These are phyloP conservation scores for Thaumatotibia leucotreta DNA, from an alignment of 1,140 invertebrate species.

Conservation along the genomic window DNA sequence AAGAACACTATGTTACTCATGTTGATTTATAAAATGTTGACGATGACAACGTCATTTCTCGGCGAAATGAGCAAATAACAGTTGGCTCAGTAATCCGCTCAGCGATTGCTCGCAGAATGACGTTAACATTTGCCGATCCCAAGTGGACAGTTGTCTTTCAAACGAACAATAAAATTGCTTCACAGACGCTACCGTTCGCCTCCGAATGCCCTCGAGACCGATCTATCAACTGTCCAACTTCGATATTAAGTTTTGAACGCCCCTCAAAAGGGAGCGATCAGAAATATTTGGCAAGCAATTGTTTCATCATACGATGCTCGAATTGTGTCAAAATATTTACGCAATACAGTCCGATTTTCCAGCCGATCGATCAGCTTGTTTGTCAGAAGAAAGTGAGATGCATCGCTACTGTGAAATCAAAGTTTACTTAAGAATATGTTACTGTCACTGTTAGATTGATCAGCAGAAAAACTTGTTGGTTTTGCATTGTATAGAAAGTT, in stretches of 20 bases:
- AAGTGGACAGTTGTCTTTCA: conserved; percentile 12
- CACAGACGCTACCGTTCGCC: conserved; percentile 38
- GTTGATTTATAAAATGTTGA: not conserved
- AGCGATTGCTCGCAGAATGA: not conserved
- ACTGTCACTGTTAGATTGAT: conserved; percentile 44
- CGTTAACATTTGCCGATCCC: conserved; percentile 16
- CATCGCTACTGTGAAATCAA: conserved; percentile 55
- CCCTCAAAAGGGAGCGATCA: conserved; percentile 26
- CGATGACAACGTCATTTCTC: not conserved
- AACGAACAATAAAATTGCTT: not conserved
- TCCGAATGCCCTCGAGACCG: conserved; percentile 45
- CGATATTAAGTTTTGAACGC: conserved; percentile 45
- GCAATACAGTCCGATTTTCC: conserved; percentile 60
- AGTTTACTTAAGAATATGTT: conserved; percentile 51
- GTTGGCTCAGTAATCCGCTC: not conserved
- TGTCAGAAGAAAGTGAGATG: conserved; percentile 57
- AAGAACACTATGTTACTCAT: no score
- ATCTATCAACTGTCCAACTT: conserved; percentile 58
- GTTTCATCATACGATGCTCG: conserved; percentile 63
- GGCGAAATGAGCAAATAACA: not conserved
- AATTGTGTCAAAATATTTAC: conserved; percentile 70
- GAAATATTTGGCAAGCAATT: conserved; percentile 56
- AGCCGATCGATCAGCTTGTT: conserved; percentile 59
- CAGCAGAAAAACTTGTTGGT: conserved; percentile 13
- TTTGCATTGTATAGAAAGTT: conserved; percentile 10